Base-by-base conservation (phyloP, 2,113 vertebrate genomes). In the Montifringilla adamsi region DNA sequence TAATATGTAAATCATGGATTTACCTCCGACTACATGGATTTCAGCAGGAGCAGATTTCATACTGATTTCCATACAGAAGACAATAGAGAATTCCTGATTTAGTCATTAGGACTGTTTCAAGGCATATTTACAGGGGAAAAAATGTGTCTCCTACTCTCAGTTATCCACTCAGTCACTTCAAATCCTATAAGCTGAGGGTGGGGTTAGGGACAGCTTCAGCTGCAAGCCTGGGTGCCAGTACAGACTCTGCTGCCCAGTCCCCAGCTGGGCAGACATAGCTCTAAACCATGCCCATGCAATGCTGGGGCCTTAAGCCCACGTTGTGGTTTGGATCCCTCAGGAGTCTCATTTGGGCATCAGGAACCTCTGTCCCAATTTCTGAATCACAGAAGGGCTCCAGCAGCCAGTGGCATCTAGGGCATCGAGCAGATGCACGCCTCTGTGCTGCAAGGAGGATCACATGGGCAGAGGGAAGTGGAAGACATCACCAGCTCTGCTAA, bases 321-420 rank as follows among this genome's bases (percentile, higher is more conserved):
- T 11, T n/a, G 27, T 1, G 1, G 3, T 66, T 63, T 86, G 23
- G 16, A 22, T 84, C 21, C 52, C 16, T 63, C 0, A 1, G n/a
- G 35, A 84, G 15, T 35, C 55, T 73, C 31, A 30, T 58, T 30
- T 50, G 59, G 46, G 31, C 37, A 43, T 39, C 41, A 69, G 70
- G 49, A 80, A 21, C n/a, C 28, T 50, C 37, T 5, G 7, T 23
- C 28, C 13, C 5, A 0, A 21, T 50, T 83, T 75, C 30, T 50
- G 63, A 53, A 35, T 46, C 19, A 44, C 41, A 73, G 22, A 56
- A 37, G 21, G 28, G n/a, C 55, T 90, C n/a, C 0, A 1, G 41
- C 24, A 53, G 83, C 43, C 52, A 52, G 31, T 2, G 18, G 24
- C 10, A 21, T 44, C 13, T 37, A 37, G 27, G 15, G 5, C 33